These are phyloP conservation scores for Octonoba sinensis DNA, from an alignment of 2,888 invertebrate genomes.

Conservation along the genomic window DNA sequence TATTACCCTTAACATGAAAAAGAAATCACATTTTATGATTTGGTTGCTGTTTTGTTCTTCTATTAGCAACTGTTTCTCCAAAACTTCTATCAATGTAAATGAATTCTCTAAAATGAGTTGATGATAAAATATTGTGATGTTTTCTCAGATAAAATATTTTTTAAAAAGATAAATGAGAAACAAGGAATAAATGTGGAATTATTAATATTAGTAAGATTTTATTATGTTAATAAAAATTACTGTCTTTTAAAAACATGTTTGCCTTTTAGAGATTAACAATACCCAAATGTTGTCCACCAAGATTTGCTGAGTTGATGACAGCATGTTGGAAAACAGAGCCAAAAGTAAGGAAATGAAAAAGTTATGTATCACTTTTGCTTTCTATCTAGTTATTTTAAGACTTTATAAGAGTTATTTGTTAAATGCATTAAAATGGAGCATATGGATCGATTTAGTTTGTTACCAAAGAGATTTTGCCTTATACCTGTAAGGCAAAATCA, in stretches of 20 bases:
- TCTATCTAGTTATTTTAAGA: neutral
- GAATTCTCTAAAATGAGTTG: too few relatives aligned
- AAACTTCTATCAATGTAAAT: too few relatives aligned
- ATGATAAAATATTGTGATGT: too few relatives aligned
- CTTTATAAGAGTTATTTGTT: neutral
- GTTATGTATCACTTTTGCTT: neutral
- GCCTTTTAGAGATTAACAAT: constrained; percentile 69
- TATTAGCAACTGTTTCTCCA: too few relatives aligned
- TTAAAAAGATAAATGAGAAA: too few relatives aligned
- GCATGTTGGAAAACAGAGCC: constrained; percentile 71
- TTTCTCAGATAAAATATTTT: too few relatives aligned
- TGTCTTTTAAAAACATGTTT: neutral
- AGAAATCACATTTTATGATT: too few relatives aligned
- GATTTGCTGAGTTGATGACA: constrained; percentile 70
- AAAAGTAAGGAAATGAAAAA: constrained; percentile 64
- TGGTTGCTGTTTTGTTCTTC: too few relatives aligned
- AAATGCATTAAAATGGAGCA: neutral
- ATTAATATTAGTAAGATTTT: too few relatives aligned
- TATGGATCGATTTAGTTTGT: neutral
- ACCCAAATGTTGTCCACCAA: constrained; percentile 71
- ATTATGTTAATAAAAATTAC: too few relatives aligned
- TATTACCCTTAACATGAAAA: too few relatives aligned
- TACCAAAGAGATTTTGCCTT: neutral
- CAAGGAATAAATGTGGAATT: too few relatives aligned
- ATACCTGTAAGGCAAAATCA: neutral